Conservation (phyloP, 2,113 vertebrate species). For the Micronycteris hirsuta region DNA sequence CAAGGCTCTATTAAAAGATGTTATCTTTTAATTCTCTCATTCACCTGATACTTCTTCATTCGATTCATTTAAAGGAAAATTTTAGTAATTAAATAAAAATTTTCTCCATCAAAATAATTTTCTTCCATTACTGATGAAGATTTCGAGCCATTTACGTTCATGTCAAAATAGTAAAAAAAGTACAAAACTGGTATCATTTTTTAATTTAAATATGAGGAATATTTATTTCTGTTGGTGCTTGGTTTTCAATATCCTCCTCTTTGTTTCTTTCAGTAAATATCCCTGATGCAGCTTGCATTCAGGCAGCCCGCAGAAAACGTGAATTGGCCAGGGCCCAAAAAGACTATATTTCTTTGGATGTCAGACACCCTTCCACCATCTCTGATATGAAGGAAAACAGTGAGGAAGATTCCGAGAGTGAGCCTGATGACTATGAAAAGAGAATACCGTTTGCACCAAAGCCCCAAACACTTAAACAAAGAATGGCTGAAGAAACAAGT, state of each 20-base stretch:
- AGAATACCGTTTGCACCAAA: conserved; percentile 86
- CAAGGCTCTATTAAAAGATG: neutral
- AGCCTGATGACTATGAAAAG: conserved; percentile 84
- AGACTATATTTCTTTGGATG: conserved; percentile 87
- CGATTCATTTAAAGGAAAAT: neutral
- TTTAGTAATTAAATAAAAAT: neutral
- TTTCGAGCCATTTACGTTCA: neutral
- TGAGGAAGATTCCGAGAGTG: conserved; percentile 81
- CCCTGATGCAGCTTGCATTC: conserved; percentile 79
- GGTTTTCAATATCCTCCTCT: neutral
- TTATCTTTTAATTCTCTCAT: too few relatives aligned
- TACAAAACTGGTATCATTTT: neutral
- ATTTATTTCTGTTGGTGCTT: neutral
- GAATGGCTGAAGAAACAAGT: conserved; percentile 89
- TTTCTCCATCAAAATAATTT: neutral
- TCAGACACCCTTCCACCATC: conserved; percentile 26
- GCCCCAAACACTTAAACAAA: conserved; percentile 85
- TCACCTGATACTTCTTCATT: neutral
- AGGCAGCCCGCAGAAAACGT: conserved; percentile 83
- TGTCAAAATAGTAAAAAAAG: neutral
- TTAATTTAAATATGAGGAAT: neutral
- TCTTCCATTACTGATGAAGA: neutral
- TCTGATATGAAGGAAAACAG: conserved; percentile 58
- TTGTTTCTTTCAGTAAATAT: conserved; percentile 79
- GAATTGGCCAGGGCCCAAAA: conserved; percentile 77